Evolutionary conservation across 2,113 vertebrate genomes (phyloP).

Genomic region (Alouatta palliata): DNA sequence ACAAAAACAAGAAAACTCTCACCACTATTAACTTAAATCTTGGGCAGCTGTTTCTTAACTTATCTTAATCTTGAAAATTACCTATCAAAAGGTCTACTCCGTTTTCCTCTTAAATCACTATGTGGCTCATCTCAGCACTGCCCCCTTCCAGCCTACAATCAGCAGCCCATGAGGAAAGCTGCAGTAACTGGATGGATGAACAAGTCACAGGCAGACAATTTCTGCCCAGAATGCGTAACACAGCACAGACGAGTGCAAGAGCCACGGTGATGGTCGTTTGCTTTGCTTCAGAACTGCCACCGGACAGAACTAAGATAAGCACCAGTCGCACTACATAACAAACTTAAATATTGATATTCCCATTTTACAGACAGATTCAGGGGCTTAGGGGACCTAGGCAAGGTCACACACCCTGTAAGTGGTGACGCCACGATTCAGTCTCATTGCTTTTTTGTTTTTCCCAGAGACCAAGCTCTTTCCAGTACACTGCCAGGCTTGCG

Average conservation of each 20-base stretch:
- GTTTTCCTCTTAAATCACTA: neutral
- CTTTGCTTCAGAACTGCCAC: neutral
- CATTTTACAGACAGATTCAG: slow-evolving; percentile 2
- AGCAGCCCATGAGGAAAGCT: neutral
- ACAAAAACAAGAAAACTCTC: neutral
- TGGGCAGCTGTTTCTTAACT: neutral
- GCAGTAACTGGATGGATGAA: neutral
- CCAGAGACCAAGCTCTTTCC: neutral
- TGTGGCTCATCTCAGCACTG: neutral
- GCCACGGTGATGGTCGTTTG: neutral
- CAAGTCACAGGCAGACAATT: neutral
- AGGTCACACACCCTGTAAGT: slow-evolving; percentile 5
- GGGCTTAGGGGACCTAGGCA: neutral
- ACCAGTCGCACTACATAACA: neutral
- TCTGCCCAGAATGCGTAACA: neutral
- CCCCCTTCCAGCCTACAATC: neutral
- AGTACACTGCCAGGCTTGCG: neutral
- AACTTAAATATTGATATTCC: neutral
- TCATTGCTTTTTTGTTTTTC: neutral
- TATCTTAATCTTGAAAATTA: neutral
- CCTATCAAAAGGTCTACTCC: neutral
- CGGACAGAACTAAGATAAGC: neutral
- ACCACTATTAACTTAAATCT: neutral
- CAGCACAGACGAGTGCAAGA: neutral
- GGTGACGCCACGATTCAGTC: neutral